A percentile compares a stretch with the other conserved stretches of the same genome.
Conservation (phyloP, 2,113 vertebrate species). For the Arenaria interpres region DNA sequence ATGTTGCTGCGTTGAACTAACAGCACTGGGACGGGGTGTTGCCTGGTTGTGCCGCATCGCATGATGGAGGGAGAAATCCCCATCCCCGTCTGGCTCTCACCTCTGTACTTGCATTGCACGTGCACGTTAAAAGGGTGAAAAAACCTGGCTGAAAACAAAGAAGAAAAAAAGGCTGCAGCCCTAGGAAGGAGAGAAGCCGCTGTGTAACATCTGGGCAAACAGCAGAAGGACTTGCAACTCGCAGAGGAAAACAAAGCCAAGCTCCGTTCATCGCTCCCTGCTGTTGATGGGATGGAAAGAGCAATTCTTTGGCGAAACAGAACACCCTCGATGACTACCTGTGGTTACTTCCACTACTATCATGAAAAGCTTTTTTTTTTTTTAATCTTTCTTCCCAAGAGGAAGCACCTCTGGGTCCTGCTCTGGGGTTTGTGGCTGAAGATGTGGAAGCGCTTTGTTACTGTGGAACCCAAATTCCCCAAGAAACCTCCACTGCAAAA, state of each 20-base stretch:
- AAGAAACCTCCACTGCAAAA: background rate
- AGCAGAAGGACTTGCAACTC: background rate
- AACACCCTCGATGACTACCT: background rate
- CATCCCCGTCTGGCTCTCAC: background rate
- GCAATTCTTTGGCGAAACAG: background rate
- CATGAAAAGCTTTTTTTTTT: background rate
- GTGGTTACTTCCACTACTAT: background rate
- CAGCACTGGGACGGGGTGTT: background rate
- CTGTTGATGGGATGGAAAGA: background rate
- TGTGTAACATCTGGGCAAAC: background rate
- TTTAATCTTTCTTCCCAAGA: background rate
- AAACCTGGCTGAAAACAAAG: constrained; percentile 25
- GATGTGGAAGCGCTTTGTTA: background rate
- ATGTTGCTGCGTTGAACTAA: constrained; percentile 48
- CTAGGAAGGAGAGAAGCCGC: background rate
- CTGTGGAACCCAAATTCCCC: background rate
- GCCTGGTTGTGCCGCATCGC: background rate
- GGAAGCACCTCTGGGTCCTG: background rate
- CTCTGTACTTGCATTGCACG: constrained; percentile 14
- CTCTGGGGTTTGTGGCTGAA: background rate
- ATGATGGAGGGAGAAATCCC: constrained; percentile 1
- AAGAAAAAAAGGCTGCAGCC: constrained; percentile 52
- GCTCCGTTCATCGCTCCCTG: background rate
- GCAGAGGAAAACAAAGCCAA: constrained; percentile 17
- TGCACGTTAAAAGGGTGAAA: constrained; percentile 43